These are phyloP conservation scores for Cryptotermes secundus DNA, from an alignment of 1,140 invertebrate species.

Conservation along the genomic window DNA sequence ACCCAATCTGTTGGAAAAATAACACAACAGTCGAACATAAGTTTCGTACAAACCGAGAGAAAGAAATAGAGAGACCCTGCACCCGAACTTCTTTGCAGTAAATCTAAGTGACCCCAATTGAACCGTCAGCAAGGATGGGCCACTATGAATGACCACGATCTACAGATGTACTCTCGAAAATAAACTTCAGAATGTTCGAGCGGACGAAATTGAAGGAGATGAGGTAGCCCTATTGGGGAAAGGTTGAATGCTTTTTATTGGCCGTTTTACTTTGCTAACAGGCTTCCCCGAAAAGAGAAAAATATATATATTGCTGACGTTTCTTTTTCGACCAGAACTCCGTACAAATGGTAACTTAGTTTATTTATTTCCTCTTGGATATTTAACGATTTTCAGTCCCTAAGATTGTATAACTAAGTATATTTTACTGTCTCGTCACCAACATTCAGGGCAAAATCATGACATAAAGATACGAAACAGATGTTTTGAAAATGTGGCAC, in stretches of 20 bases:
- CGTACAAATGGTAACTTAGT: no score
- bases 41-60: not conserved
- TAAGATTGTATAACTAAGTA: no score
- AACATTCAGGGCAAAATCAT: no score
- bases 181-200: not conserved
- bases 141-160: not conserved
- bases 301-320: no score
- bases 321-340: no score
- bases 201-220: not conserved
- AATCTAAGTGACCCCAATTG: constrained; percentile 5
- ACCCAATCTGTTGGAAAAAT: not conserved
- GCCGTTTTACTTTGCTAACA: not conserved
- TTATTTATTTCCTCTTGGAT: no score
- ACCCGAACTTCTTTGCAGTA: not conserved
- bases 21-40: not conserved
- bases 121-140: not conserved
- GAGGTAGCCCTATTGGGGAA: not conserved
- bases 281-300: not conserved
- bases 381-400: no score
- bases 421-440: no score
- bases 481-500: no score
- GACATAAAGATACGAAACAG: no score
- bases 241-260: not conserved
- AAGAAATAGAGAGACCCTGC: not conserved
- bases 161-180: not conserved